A percentile compares a stretch with the other conserved stretches of the same genome.
Evolutionary conservation across 2,797 vertebrate genomes (phyloP).

Genomic region (Merluccius polli): DNA sequence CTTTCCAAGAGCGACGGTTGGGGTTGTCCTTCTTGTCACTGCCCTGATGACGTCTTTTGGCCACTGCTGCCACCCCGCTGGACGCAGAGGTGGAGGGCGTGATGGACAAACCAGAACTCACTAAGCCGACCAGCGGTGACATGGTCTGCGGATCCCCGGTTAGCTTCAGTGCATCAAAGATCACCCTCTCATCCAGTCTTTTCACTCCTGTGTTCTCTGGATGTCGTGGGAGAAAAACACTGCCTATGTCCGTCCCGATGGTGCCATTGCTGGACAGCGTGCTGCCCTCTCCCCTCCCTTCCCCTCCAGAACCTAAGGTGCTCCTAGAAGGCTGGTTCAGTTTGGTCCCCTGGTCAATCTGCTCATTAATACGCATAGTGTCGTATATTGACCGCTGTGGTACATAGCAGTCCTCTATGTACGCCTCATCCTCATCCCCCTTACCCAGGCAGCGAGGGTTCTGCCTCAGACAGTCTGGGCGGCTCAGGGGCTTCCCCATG

Average conservation of each 20-base stretch:
- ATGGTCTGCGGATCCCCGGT: slow-evolving; percentile 87
- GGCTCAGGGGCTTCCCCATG: slow-evolving; percentile 98
- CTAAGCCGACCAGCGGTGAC: slow-evolving; percentile 72
- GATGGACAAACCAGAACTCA: slow-evolving; percentile 61
- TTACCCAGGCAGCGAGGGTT: slow-evolving; percentile 94
- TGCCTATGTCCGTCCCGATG: slow-evolving; percentile 75
- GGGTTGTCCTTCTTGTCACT: slow-evolving; percentile 86
- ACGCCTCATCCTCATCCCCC: slow-evolving; percentile 94
- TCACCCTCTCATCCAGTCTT: slow-evolving; percentile 91
- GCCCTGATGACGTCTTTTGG: slow-evolving; percentile 73
- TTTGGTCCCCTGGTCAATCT: slow-evolving; percentile 96
- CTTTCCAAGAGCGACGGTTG: slow-evolving; percentile 95
- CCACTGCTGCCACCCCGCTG: slow-evolving; percentile 69
- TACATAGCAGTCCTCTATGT: slow-evolving; percentile 98
- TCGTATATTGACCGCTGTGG: slow-evolving; percentile 97
- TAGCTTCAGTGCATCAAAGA: slow-evolving; percentile 94
- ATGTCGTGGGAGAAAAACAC: slow-evolving; percentile 79
- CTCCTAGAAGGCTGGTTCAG: slow-evolving; percentile 90
- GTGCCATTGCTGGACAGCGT: slow-evolving; percentile 96
- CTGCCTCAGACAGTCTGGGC: slow-evolving; percentile 95
- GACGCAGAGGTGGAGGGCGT: slow-evolving; percentile 65
- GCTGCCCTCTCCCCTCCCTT: slow-evolving; percentile 76
- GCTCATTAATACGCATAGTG: slow-evolving; percentile 98
- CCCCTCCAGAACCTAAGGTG: slow-evolving; percentile 82
- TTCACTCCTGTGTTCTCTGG: slow-evolving; percentile 70